These are phyloP conservation scores for Sinella curviseta DNA, from an alignment of 1,140 invertebrate species.

Conservation along the genomic window DNA sequence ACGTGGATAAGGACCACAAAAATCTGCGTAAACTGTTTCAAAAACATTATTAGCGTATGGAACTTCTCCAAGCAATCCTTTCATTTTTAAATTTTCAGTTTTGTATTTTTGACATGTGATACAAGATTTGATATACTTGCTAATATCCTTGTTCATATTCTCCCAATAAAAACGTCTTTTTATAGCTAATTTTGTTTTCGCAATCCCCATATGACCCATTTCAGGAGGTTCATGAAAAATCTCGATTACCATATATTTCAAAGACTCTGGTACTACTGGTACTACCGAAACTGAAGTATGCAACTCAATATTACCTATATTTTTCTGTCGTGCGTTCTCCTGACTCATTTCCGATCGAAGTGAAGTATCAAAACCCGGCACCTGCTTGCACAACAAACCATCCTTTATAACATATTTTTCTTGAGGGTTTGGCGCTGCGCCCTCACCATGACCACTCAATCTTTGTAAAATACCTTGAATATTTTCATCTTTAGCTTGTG, in stretches of 20 bases:
- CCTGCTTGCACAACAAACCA: not conserved
- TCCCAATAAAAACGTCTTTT: not conserved
- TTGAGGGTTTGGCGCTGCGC: too few relatives aligned
- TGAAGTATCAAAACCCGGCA: not conserved
- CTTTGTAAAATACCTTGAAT: not conserved
- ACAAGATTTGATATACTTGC: slow-evolving; percentile 30
- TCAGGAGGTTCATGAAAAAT: slow-evolving; percentile 28
- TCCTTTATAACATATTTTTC: not conserved
- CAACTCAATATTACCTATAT: too few relatives aligned
- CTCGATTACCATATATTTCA: not conserved
- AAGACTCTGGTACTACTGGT: not conserved
- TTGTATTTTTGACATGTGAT: slow-evolving; percentile 27
- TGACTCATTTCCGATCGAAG: too few relatives aligned
- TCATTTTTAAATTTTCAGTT: slow-evolving; percentile 11
- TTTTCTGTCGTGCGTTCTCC: not conserved
- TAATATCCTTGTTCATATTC: too few relatives aligned
- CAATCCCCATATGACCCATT: slow-evolving; percentile 32
- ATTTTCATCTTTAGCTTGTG: not conserved
- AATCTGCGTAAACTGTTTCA: slow-evolving; percentile 19
- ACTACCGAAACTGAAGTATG: too few relatives aligned
- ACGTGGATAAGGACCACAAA: slow-evolving; percentile 9
- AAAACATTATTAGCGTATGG: not conserved
- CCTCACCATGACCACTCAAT: too few relatives aligned
- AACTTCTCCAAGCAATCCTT: slow-evolving; percentile 1
- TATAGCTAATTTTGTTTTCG: not conserved